Conservation (phyloP, 2,113 vertebrate species). For the Tapirus terrestris region DNA sequence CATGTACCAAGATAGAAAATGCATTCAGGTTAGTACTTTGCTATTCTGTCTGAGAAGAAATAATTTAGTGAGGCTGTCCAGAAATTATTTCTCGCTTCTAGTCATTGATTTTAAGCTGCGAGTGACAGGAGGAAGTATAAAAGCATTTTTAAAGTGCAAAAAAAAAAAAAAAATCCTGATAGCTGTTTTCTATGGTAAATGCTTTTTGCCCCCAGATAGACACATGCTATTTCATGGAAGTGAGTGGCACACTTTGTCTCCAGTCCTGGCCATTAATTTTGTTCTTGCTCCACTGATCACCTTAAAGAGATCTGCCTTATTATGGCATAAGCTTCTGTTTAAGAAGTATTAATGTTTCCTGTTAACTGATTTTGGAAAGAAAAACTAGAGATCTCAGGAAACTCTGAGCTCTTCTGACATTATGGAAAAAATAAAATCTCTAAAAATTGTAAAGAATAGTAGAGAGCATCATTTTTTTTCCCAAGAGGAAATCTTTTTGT, state of each 20-base stretch:
- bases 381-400: not conserved
- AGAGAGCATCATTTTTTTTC: not conserved
- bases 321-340: not conserved
- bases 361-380: slow-evolving; percentile 18
- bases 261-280: slow-evolving; percentile 44
- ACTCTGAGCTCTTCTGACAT: not conserved
- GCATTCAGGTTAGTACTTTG: not conserved
- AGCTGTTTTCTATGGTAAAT: slow-evolving; percentile 16
- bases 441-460: not conserved
- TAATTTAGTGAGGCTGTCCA: not conserved
- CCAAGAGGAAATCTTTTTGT: not conserved
- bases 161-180: slow-evolving; percentile 23
- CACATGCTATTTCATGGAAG: not conserved
- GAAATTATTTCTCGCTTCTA: not conserved
- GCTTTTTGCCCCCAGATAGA: not conserved
- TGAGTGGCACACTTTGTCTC: not conserved
- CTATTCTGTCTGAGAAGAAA: not conserved
- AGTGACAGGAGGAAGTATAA: not conserved
- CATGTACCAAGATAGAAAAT: not conserved
- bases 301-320: slow-evolving; percentile 32
- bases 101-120: not conserved
- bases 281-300: not conserved
- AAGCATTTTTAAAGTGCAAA: not conserved
- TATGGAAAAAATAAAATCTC: not conserved
- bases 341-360: slow-evolving; percentile 46